Conservation (phyloP, 2,113 vertebrate species). For the Mixornis gularis region DNA sequence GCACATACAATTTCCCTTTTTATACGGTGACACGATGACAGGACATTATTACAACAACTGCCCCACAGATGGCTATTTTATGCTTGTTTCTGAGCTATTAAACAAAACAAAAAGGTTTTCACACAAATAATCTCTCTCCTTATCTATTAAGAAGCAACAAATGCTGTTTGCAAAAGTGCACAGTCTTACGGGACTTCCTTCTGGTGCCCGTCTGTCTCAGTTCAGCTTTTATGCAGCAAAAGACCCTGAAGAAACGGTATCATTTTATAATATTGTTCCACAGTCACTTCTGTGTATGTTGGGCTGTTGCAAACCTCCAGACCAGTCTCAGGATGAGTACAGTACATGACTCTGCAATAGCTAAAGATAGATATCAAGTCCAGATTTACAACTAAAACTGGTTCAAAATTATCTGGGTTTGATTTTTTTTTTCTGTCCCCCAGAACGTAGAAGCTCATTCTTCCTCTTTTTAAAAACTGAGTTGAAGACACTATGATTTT, state of each 20-base stretch:
- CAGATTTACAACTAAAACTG: neutral
- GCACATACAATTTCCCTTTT: neutral
- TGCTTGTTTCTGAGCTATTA: neutral
- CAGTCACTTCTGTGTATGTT: neutral
- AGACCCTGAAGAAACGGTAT: neutral
- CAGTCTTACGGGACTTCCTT: neutral
- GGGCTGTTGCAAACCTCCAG: neutral
- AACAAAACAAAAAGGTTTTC: neutral
- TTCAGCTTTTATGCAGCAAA: conserved; percentile 3
- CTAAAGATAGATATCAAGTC: neutral
- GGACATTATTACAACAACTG: neutral
- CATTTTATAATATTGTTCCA: neutral
- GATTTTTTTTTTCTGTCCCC: neutral
- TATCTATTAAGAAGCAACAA: neutral
- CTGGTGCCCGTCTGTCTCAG: neutral
- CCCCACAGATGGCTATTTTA: neutral
- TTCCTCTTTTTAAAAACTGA: neutral
- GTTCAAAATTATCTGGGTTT: neutral
- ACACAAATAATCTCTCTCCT: neutral
- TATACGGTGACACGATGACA: neutral
- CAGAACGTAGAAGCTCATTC: neutral
- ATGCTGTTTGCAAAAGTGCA: neutral
- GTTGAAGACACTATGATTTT: neutral
- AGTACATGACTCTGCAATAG: neutral
- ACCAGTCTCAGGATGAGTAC: conserved; percentile 19